phyloP scores from a whole-genome alignment of 2,888 invertebrate genomes.

The Hoplodrina blanda region DNA sequence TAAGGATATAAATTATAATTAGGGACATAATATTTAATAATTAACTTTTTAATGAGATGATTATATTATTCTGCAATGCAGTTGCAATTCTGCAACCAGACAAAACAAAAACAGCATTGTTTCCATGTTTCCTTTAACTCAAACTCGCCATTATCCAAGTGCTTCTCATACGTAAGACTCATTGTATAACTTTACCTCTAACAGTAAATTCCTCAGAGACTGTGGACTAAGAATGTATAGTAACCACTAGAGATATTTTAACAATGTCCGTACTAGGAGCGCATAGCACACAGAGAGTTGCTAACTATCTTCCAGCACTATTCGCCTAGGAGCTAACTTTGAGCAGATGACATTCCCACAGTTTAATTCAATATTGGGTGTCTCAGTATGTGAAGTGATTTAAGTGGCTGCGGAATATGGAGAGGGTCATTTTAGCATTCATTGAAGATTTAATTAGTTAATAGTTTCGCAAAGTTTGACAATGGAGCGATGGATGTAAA shows the following conservation, averaged over 20 bases:
- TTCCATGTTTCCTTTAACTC: no score
- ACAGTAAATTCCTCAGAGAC: neutral
- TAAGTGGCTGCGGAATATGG: constrained; percentile 1
- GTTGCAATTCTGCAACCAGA: neutral
- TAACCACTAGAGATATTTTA: neutral
- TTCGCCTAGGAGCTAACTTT: constrained; percentile 33
- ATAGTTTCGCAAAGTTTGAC: neutral
- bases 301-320: constrained; percentile 7
- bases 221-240: constrained; percentile 10
- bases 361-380: constrained; percentile 45
- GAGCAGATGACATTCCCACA: constrained; percentile 20
- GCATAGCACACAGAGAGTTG: constrained; percentile 13
- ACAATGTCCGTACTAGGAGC: constrained; percentile 12
- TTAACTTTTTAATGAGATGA: no score
- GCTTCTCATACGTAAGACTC: neutral
- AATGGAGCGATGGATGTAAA: neutral
- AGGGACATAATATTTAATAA: no score
- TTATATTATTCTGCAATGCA: no score
- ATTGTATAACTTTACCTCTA: neutral
- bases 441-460: constrained; percentile 2
- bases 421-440: neutral
- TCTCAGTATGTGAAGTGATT: constrained; percentile 17
- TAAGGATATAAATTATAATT: no score
- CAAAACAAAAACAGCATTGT: no score
- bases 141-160: neutral